Evolutionary conservation across 2,888 invertebrate species (phyloP), one percentile per base, ranked within the genome.

Genomic region (Philereme transversata): DNA sequence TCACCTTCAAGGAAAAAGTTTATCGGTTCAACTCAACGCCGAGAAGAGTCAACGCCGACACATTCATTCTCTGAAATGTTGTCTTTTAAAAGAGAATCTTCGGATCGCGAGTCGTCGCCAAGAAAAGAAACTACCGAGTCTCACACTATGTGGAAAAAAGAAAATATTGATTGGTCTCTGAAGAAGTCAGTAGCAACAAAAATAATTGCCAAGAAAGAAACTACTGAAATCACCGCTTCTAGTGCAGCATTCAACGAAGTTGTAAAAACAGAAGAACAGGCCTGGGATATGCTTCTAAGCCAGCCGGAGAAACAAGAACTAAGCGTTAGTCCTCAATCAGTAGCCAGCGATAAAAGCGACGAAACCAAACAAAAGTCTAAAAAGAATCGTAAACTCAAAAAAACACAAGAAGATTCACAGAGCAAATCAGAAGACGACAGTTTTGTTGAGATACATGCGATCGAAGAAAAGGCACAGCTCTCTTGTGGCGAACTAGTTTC

Each of bases 401-500:
- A 87, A 68, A 57, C 73, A 4, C 82, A 80, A 43, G 90, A 91
- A 5, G 89, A 88, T 34, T 65, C 72, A 41, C 80, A 82, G 55
- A 65, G 78, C 8, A 85, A 84, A 71, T 82, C 81, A 5, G 88
- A 87, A 59, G 91, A 90, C 56, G 88, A 92, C 54, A 90, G 89
- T 67, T 92, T 92, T 69, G 83, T 92, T 45, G 92, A 92, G 77
- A 92, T 92, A 72, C 92, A 91, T 64, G 85, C 88, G 0, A 91
- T 92, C 43, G 90, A 91, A 67, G 88, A 90, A 53, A 87, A 86
- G 57, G 81, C 83, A 44, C 82, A 83, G 56, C 72, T 72, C 34
- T 80, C 80, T 44, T 86, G 85, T 62, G 86, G 84, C 8, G 89
- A 90, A 36, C 67, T 92, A 66, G 92, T 92, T 5, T 86, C 90